Percentiles rank a stretch among this genome's conserved stretches.
Conservation (phyloP, 2,797 vertebrate species). For the Coregonus ussuriensis region DNA sequence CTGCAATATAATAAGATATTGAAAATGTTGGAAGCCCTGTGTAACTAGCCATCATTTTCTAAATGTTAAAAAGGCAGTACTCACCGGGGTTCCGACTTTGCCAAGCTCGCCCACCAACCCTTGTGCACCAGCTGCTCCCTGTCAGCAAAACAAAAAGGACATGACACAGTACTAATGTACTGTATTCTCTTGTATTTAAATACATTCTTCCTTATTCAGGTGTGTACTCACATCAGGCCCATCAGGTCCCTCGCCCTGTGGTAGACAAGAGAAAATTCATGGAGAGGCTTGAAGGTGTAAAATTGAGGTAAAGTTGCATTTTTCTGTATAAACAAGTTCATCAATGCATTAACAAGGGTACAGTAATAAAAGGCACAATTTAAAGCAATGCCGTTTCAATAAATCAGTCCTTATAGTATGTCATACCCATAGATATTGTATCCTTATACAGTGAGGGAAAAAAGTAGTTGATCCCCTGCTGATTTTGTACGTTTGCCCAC, state of each 20-base stretch:
- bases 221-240: constrained; percentile 70
- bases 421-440: neutral
- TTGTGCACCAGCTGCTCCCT: constrained; percentile 88
- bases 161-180: neutral
- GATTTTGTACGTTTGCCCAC: no score
- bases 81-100: constrained; percentile 84
- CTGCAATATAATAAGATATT: neutral
- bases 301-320: neutral
- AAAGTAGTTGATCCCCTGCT: no score
- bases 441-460: no score
- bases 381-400: neutral
- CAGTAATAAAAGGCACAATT: neutral
- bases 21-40: neutral
- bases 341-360: neutral
- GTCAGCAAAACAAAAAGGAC: constrained; percentile 13
- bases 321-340: neutral
- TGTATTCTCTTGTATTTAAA: neutral
- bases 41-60: neutral
- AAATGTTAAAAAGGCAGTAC: constrained; percentile 62
- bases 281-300: neutral
- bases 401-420: neutral
- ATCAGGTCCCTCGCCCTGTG: constrained; percentile 60
- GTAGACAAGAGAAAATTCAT: constrained; percentile 15
- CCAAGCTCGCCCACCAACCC: constrained; percentile 94
- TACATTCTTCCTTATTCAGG: neutral